Evolutionary conservation across 1,140 invertebrate species (phyloP), one percentile per base, ranked within the genome.

Genomic region (Telenomus remus): DNA sequence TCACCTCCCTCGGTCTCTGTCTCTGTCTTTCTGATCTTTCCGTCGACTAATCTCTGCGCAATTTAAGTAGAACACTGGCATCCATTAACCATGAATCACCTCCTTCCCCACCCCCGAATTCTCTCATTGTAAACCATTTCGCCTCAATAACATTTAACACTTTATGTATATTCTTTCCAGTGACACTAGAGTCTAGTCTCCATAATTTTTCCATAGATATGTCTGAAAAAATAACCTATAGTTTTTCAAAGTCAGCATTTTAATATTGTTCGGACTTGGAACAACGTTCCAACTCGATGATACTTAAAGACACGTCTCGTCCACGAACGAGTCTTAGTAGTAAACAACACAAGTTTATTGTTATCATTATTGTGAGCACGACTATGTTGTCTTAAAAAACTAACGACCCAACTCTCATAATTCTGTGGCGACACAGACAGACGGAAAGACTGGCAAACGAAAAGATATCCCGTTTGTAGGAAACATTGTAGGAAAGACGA

Each of bases 1-100:
- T 27, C 19, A 27, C 6, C 19, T 6, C 59, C 68, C 13, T 27
- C 14, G 55, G 37, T 6, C 14, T 44, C n/a, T 11, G 8, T 46
- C 8, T 49, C 27, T 47, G 63, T 50, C 47, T 35, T 39, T 55
- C 19, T 7, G 5, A 13, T 51, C 44, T 79, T 81, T 13, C 39
- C 49, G 13, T 78, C 80, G 79, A 79, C 82, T 86, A 86, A 86
- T 85, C 83, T 82, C 84, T 82, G 79, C 82, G 80, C 82, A 85
- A 84, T 86, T 86, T 86, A 84, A 82, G 79, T 81, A 75, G 80
- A 81, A 81, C 60, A 69, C 78, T 70, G 75, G 71, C 81, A 70
- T 77, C 84, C 80, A 84, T 85, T 82, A 85, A 82, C 80, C 75
- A 75, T 76, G 57, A 63, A 69, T 79, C 76, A 78, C 73, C 72